phyloP scores from a whole-genome alignment of 2,113 vertebrate genomes.

The Coptodon rendalli region DNA sequence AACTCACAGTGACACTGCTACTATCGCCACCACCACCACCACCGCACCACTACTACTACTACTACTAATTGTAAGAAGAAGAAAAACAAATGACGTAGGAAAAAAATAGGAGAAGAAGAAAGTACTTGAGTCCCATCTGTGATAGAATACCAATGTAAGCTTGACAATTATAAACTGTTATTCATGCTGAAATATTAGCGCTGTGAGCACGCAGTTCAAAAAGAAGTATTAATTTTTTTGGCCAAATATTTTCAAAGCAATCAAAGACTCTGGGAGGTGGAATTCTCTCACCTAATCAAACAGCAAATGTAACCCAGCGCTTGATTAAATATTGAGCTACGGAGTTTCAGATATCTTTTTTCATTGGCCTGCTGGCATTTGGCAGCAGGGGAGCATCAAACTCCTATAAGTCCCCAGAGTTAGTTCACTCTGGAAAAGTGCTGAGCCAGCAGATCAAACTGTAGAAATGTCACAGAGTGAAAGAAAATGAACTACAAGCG shows the following conservation, averaged over 20 bases:
- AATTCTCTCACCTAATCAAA: conserved; percentile 62
- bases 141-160: not conserved
- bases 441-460: conserved; percentile 57
- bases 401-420: conserved; percentile 57
- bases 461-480: conserved; percentile 37
- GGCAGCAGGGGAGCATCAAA: conserved; percentile 66
- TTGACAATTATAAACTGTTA: not conserved
- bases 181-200: conserved; percentile 2
- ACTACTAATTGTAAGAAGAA: not conserved
- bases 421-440: conserved; percentile 53
- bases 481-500: conserved; percentile 36
- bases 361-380: conserved; percentile 59
- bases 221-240: conserved; percentile 33
- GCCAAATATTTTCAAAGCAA: conserved; percentile 62
- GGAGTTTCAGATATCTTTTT: conserved; percentile 62
- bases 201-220: conserved; percentile 23
- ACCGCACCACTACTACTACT: not conserved
- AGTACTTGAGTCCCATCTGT: not conserved
- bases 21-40: not conserved
- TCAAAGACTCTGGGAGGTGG: conserved; percentile 52
- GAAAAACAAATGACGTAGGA: not conserved
- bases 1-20: not conserved
- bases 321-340: conserved; percentile 75
- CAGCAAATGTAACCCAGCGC: conserved; percentile 58
- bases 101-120: not conserved